Conservation (phyloP, 2,797 vertebrate species). For the Galago senegalensis region DNA sequence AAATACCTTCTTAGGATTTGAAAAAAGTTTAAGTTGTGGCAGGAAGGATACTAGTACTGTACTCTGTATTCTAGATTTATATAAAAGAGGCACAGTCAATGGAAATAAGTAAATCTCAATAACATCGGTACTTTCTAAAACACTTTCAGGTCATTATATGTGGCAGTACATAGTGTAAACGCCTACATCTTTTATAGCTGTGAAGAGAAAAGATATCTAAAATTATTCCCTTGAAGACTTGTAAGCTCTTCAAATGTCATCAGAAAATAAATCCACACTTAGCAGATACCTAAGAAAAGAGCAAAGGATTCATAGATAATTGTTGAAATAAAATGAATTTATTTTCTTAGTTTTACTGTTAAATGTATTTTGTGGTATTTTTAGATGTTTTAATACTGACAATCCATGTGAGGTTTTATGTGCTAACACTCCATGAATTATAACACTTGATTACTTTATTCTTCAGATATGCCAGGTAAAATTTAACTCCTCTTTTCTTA, state of each 20-base stretch:
- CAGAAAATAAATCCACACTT: conserved; percentile 50
- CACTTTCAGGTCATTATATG: neutral
- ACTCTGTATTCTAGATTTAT: conserved; percentile 9
- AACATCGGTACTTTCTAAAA: neutral
- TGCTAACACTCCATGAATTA: conserved; percentile 77
- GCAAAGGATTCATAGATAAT: conserved; percentile 40
- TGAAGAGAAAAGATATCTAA: conserved; percentile 43
- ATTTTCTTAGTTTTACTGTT: conserved; percentile 48
- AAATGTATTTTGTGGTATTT: conserved; percentile 68
- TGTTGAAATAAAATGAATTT: conserved; percentile 67
- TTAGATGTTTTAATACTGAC: conserved; percentile 71
- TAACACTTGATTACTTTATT: conserved; percentile 76
- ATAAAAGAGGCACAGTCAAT: neutral
- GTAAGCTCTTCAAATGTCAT: conserved; percentile 52
- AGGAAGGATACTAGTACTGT: neutral
- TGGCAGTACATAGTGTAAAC: neutral
- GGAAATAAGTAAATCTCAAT: neutral
- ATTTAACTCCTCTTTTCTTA: conserved; percentile 73
- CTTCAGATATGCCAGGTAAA: conserved; percentile 77
- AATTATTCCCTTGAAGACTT: conserved; percentile 47
- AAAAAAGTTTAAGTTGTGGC: neutral
- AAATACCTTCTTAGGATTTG: conserved; percentile 42
- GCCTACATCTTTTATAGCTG: neutral
- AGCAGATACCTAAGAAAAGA: conserved; percentile 35
- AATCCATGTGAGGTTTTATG: conserved; percentile 66